phyloP scores from a whole-genome alignment of 2,888 invertebrate genomes.

The Archips crataeganus region DNA sequence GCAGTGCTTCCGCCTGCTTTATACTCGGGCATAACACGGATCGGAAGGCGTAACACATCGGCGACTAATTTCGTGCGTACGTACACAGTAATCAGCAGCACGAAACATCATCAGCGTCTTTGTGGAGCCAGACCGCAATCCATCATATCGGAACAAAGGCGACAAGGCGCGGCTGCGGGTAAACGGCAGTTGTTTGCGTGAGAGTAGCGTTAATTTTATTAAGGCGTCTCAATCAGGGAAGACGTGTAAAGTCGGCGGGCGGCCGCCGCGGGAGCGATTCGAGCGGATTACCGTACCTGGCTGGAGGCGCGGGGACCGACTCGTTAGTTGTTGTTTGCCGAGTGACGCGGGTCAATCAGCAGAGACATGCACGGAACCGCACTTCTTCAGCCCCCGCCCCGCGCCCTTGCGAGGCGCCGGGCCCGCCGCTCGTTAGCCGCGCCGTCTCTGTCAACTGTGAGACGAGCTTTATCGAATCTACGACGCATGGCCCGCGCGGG shows the following conservation, averaged over 20 bases:
- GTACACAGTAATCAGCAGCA: constrained; percentile 79
- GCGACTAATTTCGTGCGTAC: constrained; percentile 71
- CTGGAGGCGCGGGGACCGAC: constrained; percentile 82
- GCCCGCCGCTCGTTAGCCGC: constrained; percentile 76
- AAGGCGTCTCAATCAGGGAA: constrained; percentile 83
- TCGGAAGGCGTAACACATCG: constrained; percentile 62
- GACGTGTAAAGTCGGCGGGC: constrained; percentile 74
- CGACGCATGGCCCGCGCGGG: constrained; percentile 81
- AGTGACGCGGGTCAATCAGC: constrained; percentile 87
- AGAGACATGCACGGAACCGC: constrained; percentile 86
- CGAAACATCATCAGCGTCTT: constrained; percentile 78
- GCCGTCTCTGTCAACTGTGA: constrained; percentile 84
- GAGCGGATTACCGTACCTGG: constrained; percentile 74
- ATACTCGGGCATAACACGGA: constrained; percentile 48
- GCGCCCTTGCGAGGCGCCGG: constrained; percentile 49
- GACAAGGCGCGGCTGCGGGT: constrained; percentile 59
- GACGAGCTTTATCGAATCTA: constrained; percentile 85
- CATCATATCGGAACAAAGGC: constrained; percentile 82
- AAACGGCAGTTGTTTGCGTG: constrained; percentile 79
- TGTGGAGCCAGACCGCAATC: constrained; percentile 78
- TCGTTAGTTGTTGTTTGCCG: constrained; percentile 86
- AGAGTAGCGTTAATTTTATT: constrained; percentile 82
- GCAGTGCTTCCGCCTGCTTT: constrained; percentile 63
- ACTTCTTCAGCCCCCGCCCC: constrained; percentile 76
- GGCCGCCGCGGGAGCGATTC: constrained; percentile 78